These are phyloP conservation scores for Nothoprocta perdicaria DNA, from an alignment of 2,113 vertebrate species.

Conservation along the genomic window DNA sequence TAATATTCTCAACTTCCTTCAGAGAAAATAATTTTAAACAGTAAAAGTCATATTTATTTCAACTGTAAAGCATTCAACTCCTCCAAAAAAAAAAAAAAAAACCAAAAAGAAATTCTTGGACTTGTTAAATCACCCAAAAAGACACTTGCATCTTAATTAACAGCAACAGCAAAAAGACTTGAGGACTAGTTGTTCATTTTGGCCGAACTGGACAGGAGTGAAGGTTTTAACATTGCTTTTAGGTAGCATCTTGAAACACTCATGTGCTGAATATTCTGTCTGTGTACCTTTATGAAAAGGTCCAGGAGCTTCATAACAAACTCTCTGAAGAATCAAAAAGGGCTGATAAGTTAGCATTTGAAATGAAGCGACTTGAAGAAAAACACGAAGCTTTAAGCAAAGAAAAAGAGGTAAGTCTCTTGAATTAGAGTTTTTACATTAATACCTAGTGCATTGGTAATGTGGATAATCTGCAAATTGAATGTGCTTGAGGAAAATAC, in stretches of 20 bases:
- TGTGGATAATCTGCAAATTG: not conserved
- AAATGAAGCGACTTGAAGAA: conserved; percentile 92
- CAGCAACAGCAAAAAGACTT: not conserved
- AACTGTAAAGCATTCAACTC: not conserved
- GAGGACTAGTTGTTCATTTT: not conserved
- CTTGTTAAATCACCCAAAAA: not conserved
- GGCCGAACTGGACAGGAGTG: not conserved
- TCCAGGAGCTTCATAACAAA: conserved; percentile 93
- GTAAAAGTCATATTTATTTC: not conserved
- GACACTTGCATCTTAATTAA: not conserved
- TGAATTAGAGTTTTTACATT: not conserved
- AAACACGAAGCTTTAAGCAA: conserved; percentile 91
- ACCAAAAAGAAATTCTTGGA: not conserved
- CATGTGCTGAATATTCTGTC: not conserved
- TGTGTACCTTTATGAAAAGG: conserved; percentile 75
- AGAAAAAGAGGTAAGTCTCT: conserved; percentile 89
- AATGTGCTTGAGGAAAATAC: not conserved
- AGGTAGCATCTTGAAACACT: not conserved
- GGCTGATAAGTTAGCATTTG: conserved; percentile 92
- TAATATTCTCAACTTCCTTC: not conserved
- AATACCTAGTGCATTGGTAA: not conserved
- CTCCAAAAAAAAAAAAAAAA: not conserved
- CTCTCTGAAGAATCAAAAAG: conserved; percentile 92
- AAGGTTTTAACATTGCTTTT: not conserved
- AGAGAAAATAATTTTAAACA: not conserved